A percentile compares a stretch with the other conserved stretches of the same genome.
phyloP scores from a whole-genome alignment of 2,888 invertebrate genomes.

The Euplagia quadripunctaria region DNA sequence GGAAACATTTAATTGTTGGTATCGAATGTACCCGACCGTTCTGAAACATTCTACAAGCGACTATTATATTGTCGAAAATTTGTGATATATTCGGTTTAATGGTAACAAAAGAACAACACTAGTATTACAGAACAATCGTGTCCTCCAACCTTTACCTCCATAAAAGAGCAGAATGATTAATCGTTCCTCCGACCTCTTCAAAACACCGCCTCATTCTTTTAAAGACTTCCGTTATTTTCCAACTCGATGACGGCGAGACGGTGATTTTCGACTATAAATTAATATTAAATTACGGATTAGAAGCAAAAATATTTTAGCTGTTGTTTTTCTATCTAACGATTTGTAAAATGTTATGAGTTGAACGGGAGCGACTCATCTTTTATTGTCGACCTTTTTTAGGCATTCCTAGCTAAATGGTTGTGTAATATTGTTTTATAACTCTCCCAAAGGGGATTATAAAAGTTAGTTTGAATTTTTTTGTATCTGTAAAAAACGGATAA shows the following conservation, averaged over 20 bases:
- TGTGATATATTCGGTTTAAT: conserved; percentile 64
- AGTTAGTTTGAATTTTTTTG: too few species aligned
- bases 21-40: conserved; percentile 53
- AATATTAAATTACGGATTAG: conserved; percentile 81
- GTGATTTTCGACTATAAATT: conserved; percentile 82
- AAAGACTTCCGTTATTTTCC: conserved; percentile 87
- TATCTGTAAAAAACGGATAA: too few species aligned
- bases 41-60: conserved; percentile 59
- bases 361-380: conserved; percentile 15
- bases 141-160: conserved; percentile 82
- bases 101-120: conserved; percentile 77
- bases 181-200: conserved; percentile 85
- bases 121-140: conserved; percentile 81
- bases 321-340: conserved; percentile 48
- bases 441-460: neutral
- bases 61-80: conserved; percentile 59
- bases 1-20: conserved; percentile 58
- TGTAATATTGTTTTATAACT: neutral
- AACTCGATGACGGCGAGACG: conserved; percentile 82
- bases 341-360: conserved; percentile 33
- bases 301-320: conserved; percentile 68
- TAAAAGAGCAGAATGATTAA: conserved; percentile 85
- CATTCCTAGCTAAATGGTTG: conserved; percentile 3
- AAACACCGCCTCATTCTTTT: conserved; percentile 85
- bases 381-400: conserved; percentile 10